A percentile compares a stretch with the other conserved stretches of the same genome.
Conservation (phyloP, 1,140 invertebrate genomes). For the Drosophila pandora region DNA sequence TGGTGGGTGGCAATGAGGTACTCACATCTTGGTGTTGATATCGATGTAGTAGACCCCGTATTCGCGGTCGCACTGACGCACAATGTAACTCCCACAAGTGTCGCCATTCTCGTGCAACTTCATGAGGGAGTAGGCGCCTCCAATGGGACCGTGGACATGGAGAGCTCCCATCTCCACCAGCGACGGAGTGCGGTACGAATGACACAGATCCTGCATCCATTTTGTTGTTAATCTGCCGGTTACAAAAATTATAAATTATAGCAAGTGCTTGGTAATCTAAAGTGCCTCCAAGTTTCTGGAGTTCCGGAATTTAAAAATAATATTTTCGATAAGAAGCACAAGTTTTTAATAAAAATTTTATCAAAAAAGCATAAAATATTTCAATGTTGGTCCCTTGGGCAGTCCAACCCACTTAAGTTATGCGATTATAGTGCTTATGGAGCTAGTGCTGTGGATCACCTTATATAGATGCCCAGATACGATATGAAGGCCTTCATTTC, state of each 20-base stretch:
- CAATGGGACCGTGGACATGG: constrained; percentile 95
- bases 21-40: constrained; percentile 87
- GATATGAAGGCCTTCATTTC: constrained; percentile 90
- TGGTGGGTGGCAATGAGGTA: neutral
- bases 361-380: neutral
- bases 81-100: constrained; percentile 90
- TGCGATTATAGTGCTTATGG: too few species aligned
- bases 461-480: constrained; percentile 93
- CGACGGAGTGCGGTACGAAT: constrained; percentile 90
- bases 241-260: too few species aligned
- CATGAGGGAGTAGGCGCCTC: constrained; percentile 91
- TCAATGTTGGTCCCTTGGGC: too few species aligned
- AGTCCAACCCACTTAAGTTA: too few species aligned
- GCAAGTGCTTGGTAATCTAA: too few species aligned
- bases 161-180: constrained; percentile 88
- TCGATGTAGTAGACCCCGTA: constrained; percentile 93
- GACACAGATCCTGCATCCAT: constrained; percentile 95
- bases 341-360: too few species aligned
- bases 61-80: constrained; percentile 91
- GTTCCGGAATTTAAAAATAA: too few species aligned
- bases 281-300: too few species aligned
- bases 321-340: too few species aligned
- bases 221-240: constrained; percentile 88
- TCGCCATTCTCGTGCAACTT: constrained; percentile 92
- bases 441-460: constrained; percentile 67